Evolutionary conservation across 2,888 invertebrate genomes (phyloP).

Genomic region (Troides aeacus): DNA sequence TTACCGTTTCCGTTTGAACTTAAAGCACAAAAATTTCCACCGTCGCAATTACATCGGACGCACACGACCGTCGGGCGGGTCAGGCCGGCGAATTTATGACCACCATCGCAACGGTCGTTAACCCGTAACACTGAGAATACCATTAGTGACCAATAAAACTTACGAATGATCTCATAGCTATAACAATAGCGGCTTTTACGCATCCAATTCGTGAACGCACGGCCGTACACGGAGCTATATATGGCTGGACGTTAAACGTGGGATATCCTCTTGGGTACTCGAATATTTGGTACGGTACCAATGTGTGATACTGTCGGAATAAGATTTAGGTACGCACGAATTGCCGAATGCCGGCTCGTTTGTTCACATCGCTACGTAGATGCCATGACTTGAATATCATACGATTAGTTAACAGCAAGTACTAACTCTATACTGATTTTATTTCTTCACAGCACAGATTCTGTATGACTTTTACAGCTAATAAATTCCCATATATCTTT

Average conservation of each 20-base stretch:
- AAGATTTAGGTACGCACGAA: background rate
- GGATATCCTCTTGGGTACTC: slow-evolving; percentile 9
- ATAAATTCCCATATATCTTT: too few species aligned
- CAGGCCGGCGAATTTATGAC: slow-evolving; percentile 20
- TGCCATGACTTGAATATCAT: too few species aligned
- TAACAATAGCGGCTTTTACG: slow-evolving; percentile 29
- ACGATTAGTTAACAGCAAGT: too few species aligned
- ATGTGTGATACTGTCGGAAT: slow-evolving; percentile 8
- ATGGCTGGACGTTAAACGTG: slow-evolving; percentile 1
- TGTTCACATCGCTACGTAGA: background rate
- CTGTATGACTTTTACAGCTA: too few species aligned
- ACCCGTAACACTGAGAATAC: slow-evolving; percentile 28
- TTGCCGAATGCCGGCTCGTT: background rate
- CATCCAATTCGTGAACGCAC: slow-evolving; percentile 19
- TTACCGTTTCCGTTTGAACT: slow-evolving; percentile 7
- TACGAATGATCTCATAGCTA: slow-evolving; percentile 28
- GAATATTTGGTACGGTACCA: slow-evolving; percentile 7
- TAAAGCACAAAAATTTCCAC: slow-evolving; percentile 17
- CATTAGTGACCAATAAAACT: slow-evolving; percentile 30
- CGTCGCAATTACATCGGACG: slow-evolving; percentile 11
- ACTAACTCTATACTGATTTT: too few species aligned
- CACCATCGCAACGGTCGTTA: slow-evolving; percentile 25
- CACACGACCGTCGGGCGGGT: slow-evolving; percentile 9
- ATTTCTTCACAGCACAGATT: too few species aligned
- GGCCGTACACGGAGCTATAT: background rate